These are phyloP conservation scores for Melanotaenia nigrans DNA, from an alignment of 2,797 vertebrate genomes.

Conservation along the genomic window DNA sequence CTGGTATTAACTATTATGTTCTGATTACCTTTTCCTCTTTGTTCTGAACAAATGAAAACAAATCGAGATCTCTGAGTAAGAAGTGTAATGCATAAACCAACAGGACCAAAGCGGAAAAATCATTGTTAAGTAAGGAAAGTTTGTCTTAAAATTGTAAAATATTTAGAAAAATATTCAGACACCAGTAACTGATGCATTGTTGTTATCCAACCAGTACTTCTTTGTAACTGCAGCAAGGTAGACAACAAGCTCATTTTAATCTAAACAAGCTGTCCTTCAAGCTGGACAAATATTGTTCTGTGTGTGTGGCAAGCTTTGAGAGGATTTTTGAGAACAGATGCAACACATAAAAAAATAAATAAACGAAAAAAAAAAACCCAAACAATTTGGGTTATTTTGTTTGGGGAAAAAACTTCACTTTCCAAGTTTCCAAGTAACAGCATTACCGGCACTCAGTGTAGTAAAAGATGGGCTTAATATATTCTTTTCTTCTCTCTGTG, in stretches of 20 bases:
- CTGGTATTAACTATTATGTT: too few relatives aligned
- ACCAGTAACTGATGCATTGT: not conserved
- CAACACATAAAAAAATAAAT: not conserved
- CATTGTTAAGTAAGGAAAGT: too few relatives aligned
- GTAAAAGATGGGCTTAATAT: not conserved
- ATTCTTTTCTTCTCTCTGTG: not conserved
- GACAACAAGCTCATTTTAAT: not conserved
- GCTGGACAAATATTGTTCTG: not conserved
- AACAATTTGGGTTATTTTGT: not conserved
- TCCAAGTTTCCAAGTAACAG: not conserved
- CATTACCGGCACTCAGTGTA: not conserved
- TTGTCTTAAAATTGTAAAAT: too few relatives aligned
- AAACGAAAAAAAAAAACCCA: not conserved
- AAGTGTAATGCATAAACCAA: too few relatives aligned
- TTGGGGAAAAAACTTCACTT: not conserved
- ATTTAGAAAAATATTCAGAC: too few relatives aligned
- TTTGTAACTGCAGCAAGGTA: not conserved
- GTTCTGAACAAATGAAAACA: too few relatives aligned
- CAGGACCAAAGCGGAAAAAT: too few relatives aligned
- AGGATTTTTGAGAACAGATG: not conserved
- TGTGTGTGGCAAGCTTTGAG: not conserved
- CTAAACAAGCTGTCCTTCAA: not conserved
- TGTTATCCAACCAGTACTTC: not conserved
- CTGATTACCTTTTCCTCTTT: too few relatives aligned
- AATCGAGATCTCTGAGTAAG: too few relatives aligned